A percentile compares a stretch with the other conserved stretches of the same genome.
phyloP scores from a whole-genome alignment of 2,888 invertebrate genomes.

The Tenthredo livida region DNA sequence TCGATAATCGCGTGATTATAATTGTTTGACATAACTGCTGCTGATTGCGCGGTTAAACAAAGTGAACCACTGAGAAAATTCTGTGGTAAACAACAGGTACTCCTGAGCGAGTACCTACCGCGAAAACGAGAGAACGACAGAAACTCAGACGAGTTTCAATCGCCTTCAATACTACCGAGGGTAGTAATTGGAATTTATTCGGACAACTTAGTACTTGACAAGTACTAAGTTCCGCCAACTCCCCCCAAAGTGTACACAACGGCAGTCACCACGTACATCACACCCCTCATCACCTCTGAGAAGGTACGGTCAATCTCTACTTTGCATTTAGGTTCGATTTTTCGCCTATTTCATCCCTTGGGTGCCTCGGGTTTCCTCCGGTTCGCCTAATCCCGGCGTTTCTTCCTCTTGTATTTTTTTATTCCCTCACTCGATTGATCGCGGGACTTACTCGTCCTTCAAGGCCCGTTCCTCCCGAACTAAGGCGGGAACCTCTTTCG shows the following conservation, averaged over 20 bases:
- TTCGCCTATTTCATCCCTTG: slow-evolving; percentile 7
- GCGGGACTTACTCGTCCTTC: slow-evolving; percentile 2
- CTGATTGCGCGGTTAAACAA: background rate
- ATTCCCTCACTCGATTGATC: slow-evolving; percentile 53
- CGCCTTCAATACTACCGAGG: slow-evolving; percentile 22
- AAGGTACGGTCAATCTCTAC: slow-evolving; percentile 69
- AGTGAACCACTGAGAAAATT: background rate
- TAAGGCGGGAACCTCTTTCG: slow-evolving; percentile 1
- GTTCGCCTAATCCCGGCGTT: slow-evolving; percentile 60
- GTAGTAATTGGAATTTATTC: slow-evolving; percentile 51
- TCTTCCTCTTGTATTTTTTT: slow-evolving; percentile 56
- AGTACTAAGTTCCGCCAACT: slow-evolving; percentile 57
- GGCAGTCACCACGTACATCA: slow-evolving; percentile 78
- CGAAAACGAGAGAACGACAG: slow-evolving; percentile 22
- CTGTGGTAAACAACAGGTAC: slow-evolving; percentile 41
- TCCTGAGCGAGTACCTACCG: slow-evolving; percentile 38
- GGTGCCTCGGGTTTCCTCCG: slow-evolving; percentile 42
- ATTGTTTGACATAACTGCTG: background rate
- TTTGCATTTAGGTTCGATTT: slow-evolving; percentile 1
- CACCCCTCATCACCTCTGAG: slow-evolving; percentile 77
- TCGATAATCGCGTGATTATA: slow-evolving; percentile 12
- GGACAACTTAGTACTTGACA: slow-evolving; percentile 52
- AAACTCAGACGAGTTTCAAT: slow-evolving; percentile 30
- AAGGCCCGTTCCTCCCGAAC: background rate
- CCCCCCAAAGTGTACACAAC: slow-evolving; percentile 73